Evolutionary conservation across 2,888 invertebrate species (phyloP), one percentile per base, ranked within the genome.

Genomic region (Cyaniris semiargus): DNA sequence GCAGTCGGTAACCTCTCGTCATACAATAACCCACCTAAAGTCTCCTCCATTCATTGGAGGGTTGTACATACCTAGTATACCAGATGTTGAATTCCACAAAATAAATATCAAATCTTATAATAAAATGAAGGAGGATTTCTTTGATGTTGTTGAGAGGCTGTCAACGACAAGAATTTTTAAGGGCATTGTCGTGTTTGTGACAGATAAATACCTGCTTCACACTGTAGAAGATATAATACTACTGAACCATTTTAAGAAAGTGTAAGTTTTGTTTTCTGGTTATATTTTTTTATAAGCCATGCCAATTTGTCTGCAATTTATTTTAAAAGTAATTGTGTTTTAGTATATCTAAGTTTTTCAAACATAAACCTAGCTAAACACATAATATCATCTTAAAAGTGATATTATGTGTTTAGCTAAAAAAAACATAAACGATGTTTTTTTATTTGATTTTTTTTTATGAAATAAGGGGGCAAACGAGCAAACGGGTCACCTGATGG

Each of bases 101-200:
- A 85, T 91, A 31, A 91, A 91, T 79, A 85, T 91, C 48, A 87
- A 84, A 76, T 82, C 85, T 7, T 81, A 86, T 76, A 80, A 77
- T 70, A 82, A 85, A 53, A 83, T 90, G 80, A 83, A 88, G 78
- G 82, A 84, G 58, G 85, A 85, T 8, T 88, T 87, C 81, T 87
- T 83, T 82, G 84, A 85, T 81, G 82, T 85, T 8, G 81, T 90
- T 21, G 83, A 88, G 66, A 83, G 86, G 60, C 78, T 93, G 76
- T 83, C 88, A 6, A 83, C 87, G 79, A 86, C 86, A 44, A 83
- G 84, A 76, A 86, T 87, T 18, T 85, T 94, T 15, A 94, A 93
- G 82, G 94, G 92, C 1, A 84, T 88, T 15, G 78, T 94, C 27
- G 90, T 91, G 13, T 93, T 89, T 86, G 89, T 91, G 1, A 92